These are phyloP conservation scores for Pollicipes pollicipes DNA, from an alignment of 1,140 invertebrate genomes.

Conservation along the genomic window DNA sequence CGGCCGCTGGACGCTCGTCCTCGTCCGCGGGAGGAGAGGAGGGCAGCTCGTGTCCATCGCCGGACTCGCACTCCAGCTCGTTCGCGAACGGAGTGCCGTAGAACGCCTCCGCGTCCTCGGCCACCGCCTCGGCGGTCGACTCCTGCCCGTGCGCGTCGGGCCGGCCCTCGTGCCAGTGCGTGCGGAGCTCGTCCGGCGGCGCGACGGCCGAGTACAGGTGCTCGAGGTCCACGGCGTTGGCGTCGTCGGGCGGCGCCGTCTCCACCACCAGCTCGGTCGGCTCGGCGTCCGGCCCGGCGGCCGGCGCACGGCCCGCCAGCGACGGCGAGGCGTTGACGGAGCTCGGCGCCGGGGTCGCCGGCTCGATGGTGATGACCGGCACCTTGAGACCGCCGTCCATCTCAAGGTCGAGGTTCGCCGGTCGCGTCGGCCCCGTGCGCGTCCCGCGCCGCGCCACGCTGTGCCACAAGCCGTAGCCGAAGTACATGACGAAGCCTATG, in stretches of 20 bases:
- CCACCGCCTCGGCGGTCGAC: no score
- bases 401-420: slow-evolving; percentile 7
- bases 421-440: background rate
- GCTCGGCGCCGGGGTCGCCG: slow-evolving; percentile 7
- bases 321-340: background rate
- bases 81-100: background rate
- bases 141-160: no score
- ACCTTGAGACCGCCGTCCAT: background rate
- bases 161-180: no score
- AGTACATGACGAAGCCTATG: slow-evolving; percentile 19
- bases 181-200: no score
- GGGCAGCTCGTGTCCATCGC: background rate
- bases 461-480: slow-evolving; percentile 52
- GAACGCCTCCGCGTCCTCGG: background rate
- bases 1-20: background rate
- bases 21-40: no score
- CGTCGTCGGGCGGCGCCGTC: background rate
- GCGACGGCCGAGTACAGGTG: no score
- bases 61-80: background rate
- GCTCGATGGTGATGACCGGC: slow-evolving; percentile 12
- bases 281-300: background rate
- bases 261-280: background rate
- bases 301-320: no score
- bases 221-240: no score
- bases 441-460: slow-evolving; percentile 35